Evolutionary conservation across 2,888 invertebrate species (phyloP).

Genomic region (Cyclophora albipunctata): DNA sequence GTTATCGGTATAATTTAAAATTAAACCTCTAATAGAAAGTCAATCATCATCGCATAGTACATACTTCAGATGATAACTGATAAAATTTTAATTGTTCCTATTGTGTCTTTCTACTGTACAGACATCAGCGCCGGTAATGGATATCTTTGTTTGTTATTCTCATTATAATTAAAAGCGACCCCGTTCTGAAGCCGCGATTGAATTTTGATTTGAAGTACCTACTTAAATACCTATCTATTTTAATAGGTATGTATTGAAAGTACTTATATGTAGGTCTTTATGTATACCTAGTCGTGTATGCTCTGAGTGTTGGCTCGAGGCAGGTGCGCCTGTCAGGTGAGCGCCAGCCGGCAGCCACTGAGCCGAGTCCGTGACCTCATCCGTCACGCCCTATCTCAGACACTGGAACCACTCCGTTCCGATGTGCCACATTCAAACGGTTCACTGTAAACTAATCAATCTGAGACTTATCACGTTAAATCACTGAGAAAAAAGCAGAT

Average conservation of each 20-base stretch:
- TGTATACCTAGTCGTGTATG: no score
- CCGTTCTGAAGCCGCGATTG: no score
- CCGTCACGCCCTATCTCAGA: constrained; percentile 35
- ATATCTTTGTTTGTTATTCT: no score
- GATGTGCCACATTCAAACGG: neutral
- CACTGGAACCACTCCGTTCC: neutral
- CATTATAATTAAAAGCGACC: no score
- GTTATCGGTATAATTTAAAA: constrained; percentile 52
- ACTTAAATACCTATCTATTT: no score
- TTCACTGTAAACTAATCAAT: no score
- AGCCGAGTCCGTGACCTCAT: constrained; percentile 34
- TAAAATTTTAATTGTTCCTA: constrained; percentile 29
- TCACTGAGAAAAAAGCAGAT: no score
- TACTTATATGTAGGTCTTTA: no score
- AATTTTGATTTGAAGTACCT: no score
- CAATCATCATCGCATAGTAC: constrained; percentile 44
- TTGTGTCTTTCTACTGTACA: neutral
- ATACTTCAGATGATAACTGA: constrained; percentile 27
- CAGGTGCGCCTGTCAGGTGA: constrained; percentile 33
- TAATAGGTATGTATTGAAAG: no score
- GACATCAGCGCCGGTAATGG: no score
- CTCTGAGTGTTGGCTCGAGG: neutral
- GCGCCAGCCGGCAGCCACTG: constrained; percentile 10
- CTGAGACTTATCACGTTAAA: no score
- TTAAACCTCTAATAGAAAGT: constrained; percentile 64